These are phyloP conservation scores for Portunus trituberculatus DNA, from an alignment of 1,140 invertebrate genomes.

Conservation along the genomic window DNA sequence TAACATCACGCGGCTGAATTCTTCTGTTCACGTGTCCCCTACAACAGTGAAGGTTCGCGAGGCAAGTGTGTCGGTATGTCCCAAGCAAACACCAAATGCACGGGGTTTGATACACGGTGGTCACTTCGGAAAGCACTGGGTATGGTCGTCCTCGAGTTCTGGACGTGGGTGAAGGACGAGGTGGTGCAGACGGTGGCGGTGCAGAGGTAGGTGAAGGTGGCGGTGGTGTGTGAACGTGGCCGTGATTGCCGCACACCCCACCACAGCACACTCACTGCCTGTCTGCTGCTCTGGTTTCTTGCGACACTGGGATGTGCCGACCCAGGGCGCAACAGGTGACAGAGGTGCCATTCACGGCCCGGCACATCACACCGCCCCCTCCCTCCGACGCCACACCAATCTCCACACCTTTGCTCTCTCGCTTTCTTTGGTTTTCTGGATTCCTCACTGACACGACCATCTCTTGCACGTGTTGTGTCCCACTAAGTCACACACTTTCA, in stretches of 20 bases:
- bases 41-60: no score
- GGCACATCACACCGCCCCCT: background rate
- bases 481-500: background rate
- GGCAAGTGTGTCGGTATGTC: no score
- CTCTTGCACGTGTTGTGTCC: background rate
- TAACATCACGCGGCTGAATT: no score
- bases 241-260: background rate
- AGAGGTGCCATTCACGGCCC: background rate
- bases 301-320: slow-evolving; percentile 8
- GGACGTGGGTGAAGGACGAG: background rate
- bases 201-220: background rate
- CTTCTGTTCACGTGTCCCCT: no score
- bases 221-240: background rate
- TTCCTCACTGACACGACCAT: background rate
- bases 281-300: background rate
- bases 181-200: background rate
- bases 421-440: background rate
- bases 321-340: background rate
- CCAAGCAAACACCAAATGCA: no score
- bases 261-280: background rate
- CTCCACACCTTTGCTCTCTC: background rate
- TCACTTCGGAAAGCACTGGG: background rate
- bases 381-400: background rate
- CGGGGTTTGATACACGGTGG: no score
- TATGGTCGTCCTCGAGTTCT: background rate